phyloP scores from a whole-genome alignment of 2,797 vertebrate genomes.

The Serranus cabrilla region DNA sequence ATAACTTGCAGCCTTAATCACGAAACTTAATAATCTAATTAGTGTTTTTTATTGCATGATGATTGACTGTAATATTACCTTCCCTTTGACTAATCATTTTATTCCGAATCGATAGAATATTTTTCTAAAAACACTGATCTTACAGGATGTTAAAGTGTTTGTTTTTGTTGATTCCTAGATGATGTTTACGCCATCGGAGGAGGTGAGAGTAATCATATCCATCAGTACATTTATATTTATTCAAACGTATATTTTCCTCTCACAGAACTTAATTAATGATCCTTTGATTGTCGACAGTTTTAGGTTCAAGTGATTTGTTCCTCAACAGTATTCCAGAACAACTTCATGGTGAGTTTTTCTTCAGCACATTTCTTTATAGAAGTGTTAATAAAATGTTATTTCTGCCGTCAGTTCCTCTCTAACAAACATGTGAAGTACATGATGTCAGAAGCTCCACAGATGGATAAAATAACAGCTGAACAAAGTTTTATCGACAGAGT shows the following conservation, averaged over 20 bases:
- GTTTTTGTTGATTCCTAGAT: constrained; percentile 70
- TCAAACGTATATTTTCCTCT: neutral
- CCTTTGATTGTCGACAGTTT: constrained; percentile 26
- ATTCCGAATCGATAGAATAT: neutral
- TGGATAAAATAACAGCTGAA: neutral
- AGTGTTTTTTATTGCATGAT: neutral
- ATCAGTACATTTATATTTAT: fast-evolving
- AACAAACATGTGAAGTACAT: constrained; percentile 25
- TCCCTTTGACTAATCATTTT: neutral
- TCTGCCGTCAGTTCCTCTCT: neutral
- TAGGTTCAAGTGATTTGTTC: constrained; percentile 70
- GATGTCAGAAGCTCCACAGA: neutral
- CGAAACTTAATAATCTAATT: neutral
- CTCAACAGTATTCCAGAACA: constrained; percentile 78
- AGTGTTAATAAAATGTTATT: neutral
- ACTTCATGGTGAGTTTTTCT: constrained; percentile 80
- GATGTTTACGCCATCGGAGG: constrained; percentile 79
- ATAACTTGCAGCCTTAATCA: neutral
- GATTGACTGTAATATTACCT: neutral
- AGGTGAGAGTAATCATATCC: constrained; percentile 62
- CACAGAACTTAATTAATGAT: neutral
- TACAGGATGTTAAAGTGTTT: constrained; percentile 8
- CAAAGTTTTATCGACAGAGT: neutral
- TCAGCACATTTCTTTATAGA: neutral
- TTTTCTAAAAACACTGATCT: too few relatives aligned